These are phyloP conservation scores for Pavo muticus DNA, from an alignment of 2,113 vertebrate genomes.

Conservation along the genomic window DNA sequence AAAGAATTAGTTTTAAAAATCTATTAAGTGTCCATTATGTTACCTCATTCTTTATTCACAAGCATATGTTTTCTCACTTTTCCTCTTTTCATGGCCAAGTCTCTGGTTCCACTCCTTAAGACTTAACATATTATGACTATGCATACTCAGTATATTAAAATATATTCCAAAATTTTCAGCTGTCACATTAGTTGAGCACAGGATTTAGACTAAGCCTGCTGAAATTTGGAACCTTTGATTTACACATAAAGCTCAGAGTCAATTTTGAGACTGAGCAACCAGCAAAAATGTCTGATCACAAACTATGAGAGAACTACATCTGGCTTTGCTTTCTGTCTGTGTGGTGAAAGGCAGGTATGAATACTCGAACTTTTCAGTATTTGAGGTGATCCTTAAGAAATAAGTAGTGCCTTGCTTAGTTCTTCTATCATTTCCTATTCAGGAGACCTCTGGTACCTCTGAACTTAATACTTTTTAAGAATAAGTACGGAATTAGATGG, in stretches of 20 bases:
- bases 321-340: not conserved
- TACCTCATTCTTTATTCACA: slow-evolving; percentile 11
- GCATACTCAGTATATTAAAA: not conserved
- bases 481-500: not conserved
- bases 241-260: not conserved
- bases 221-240: not conserved
- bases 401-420: rapidly evolving
- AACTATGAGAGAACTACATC: not conserved
- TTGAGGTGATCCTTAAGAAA: not conserved
- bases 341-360: rapidly evolving
- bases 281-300: not conserved
- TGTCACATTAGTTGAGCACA: not conserved
- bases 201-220: not conserved
- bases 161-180: not conserved
- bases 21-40: not conserved
- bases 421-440: not conserved
- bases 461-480: not conserved
- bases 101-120: not conserved
- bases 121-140: not conserved
- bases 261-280: not conserved
- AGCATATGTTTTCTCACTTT: slow-evolving; percentile 22
- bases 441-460: not conserved
- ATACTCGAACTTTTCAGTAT: not conserved
- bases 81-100: not conserved
- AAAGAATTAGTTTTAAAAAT: not conserved